Evolutionary conservation across 2,888 invertebrate species (phyloP).

Genomic region (Volucella inanis): DNA sequence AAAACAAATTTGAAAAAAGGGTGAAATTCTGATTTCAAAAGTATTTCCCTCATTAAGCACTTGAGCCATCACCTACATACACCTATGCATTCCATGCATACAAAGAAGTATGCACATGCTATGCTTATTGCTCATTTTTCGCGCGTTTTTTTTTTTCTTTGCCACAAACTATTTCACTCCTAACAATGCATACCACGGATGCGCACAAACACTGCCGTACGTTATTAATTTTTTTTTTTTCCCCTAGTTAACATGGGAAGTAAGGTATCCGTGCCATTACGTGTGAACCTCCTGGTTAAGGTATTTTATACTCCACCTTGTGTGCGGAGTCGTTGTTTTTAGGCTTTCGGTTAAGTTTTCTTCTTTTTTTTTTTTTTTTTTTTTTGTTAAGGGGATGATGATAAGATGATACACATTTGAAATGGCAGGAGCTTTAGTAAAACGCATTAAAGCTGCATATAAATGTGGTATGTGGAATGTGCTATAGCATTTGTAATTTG

Average conservation of each 20-base stretch:
- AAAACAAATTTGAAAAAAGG: constrained; percentile 38
- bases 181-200: constrained; percentile 64
- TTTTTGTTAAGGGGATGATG: constrained; percentile 34
- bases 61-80: constrained; percentile 65
- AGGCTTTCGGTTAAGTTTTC: neutral
- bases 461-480: constrained; percentile 1
- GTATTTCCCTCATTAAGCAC: constrained; percentile 74
- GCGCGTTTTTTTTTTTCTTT: constrained; percentile 22
- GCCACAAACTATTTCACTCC: constrained; percentile 61
- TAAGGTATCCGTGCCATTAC: constrained; percentile 43
- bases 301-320: constrained; percentile 16
- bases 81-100: constrained; percentile 28
- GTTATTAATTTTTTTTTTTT: constrained; percentile 11
- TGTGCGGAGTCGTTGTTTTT: neutral
- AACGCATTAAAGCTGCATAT: constrained; percentile 58
- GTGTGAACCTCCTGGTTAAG: constrained; percentile 44
- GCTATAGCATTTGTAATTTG: constrained; percentile 41
- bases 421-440: constrained; percentile 59
- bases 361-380: constrained; percentile 29
- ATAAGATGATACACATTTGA: constrained; percentile 63
- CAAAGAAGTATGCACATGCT: constrained; percentile 31
- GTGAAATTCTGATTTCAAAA: constrained; percentile 67
- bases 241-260: constrained; percentile 51
- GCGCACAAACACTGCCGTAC: constrained; percentile 51
- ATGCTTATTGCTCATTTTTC: constrained; percentile 66